Percentiles rank a stretch among this genome's conserved stretches.
Evolutionary conservation across 2,797 vertebrate species (phyloP).

Genomic region (Amazona finschi): DNA sequence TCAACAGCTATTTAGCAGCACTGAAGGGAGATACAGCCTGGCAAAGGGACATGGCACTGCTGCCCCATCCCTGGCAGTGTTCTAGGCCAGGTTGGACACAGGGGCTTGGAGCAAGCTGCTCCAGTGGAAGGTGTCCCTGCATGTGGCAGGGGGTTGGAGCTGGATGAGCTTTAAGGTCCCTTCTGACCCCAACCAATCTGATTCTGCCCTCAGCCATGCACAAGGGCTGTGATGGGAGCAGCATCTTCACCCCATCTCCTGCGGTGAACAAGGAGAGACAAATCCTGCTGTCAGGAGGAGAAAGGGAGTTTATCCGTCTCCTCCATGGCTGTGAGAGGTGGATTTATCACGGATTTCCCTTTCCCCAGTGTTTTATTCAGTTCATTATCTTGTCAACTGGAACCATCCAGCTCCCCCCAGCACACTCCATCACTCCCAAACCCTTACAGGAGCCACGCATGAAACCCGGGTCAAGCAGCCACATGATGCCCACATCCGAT

Average conservation of each 20-base stretch:
- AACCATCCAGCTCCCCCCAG: not conserved
- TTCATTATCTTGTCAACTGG: conserved; percentile 64
- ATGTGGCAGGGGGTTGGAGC: not conserved
- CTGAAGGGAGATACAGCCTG: not conserved
- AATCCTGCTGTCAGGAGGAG: not conserved
- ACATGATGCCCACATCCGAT: not conserved
- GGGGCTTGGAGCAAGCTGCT: not conserved
- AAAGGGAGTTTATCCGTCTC: conserved; percentile 52
- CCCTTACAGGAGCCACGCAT: not conserved
- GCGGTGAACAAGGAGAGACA: not conserved
- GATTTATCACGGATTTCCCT: conserved; percentile 55
- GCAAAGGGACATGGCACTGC: fast-evolving
- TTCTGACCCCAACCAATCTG: not conserved
- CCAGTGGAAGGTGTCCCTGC: not conserved
- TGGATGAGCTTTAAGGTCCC: not conserved
- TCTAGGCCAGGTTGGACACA: not conserved
- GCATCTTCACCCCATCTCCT: not conserved
- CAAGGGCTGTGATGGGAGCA: not conserved
- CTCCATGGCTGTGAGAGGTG: not conserved
- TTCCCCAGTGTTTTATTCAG: conserved; percentile 38
- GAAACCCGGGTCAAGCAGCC: not conserved
- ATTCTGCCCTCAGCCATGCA: not conserved
- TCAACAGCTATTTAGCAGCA: not conserved
- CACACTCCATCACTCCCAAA: conserved; percentile 22
- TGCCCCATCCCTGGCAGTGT: not conserved